Evolutionary conservation across 1,140 invertebrate species (phyloP).

Genomic region (Pararge aegeria): DNA sequence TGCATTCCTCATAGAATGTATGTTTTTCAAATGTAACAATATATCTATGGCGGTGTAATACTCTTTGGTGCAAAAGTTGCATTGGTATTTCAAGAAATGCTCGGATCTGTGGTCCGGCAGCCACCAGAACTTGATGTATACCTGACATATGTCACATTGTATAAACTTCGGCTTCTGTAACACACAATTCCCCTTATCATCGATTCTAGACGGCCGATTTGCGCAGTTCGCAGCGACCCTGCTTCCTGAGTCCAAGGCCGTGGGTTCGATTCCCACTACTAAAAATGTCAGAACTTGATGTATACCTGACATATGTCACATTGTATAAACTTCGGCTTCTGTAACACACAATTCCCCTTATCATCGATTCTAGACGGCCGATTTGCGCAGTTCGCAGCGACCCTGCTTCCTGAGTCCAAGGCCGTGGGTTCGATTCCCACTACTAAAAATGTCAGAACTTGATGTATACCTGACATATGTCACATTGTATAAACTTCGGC

Average conservation of each 20-base stretch:
- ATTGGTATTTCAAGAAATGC: slow-evolving; percentile 35
- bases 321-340: slow-evolving; percentile 7
- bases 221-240: too few relatives aligned
- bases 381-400: too few relatives aligned
- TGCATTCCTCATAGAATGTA: slow-evolving; percentile 19
- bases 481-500: slow-evolving; percentile 2
- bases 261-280: too few relatives aligned
- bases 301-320: slow-evolving; percentile 12
- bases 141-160: slow-evolving; percentile 11
- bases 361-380: too few relatives aligned
- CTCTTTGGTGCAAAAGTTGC: slow-evolving; percentile 27
- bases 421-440: too few relatives aligned
- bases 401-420: too few relatives aligned
- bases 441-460: too few relatives aligned
- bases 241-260: too few relatives aligned
- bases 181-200: background rate
- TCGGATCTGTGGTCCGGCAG: slow-evolving; percentile 22
- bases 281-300: slow-evolving; percentile 14
- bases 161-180: slow-evolving; percentile 9
- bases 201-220: too few relatives aligned
- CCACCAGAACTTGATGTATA: slow-evolving; percentile 16
- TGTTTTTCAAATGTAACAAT: slow-evolving; percentile 29
- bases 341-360: background rate
- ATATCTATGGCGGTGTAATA: slow-evolving; percentile 18
- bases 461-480: slow-evolving; percentile 11